Percentiles rank a stretch among this genome's conserved stretches.
Evolutionary conservation across 2,113 vertebrate genomes (phyloP).

Genomic region (Sander lucioperca): DNA sequence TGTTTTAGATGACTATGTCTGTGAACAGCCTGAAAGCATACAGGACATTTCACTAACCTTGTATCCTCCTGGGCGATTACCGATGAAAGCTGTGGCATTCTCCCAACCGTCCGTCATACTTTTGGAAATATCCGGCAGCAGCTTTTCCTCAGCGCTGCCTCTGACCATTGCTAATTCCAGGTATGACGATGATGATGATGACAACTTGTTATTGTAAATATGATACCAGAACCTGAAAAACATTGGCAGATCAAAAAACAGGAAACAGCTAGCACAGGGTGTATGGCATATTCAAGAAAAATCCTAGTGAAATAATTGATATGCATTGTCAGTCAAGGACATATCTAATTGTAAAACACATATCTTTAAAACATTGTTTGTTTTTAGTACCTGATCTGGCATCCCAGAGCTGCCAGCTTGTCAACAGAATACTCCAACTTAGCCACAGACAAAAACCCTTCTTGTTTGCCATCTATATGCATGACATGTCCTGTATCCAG

Average conservation of each 20-base stretch:
- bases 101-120: conserved; percentile 70
- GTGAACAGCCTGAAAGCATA: background rate
- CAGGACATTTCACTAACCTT: conserved; percentile 69
- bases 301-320: background rate
- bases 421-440: conserved; percentile 68
- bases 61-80: conserved; percentile 79
- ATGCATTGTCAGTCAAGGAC: conserved; percentile 6
- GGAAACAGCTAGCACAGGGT: background rate
- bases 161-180: conserved; percentile 63
- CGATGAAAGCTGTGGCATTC: conserved; percentile 70
- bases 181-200: rapidly evolving
- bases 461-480: conserved; percentile 55
- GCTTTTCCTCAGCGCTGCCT: rapidly evolving
- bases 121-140: conserved; percentile 56
- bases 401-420: conserved; percentile 67
- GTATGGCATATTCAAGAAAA: background rate
- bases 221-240: conserved; percentile 85
- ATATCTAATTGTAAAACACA: background rate
- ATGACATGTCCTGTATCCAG: conserved; percentile 80
- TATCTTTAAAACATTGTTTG: background rate
- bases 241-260: conserved; percentile 19
- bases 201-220: conserved; percentile 24
- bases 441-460: rapidly evolving
- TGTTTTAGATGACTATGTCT: background rate
- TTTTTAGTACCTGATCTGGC: conserved; percentile 78